Conservation (phyloP, 2,113 vertebrate species). For the Tilapia sparmanii region DNA sequence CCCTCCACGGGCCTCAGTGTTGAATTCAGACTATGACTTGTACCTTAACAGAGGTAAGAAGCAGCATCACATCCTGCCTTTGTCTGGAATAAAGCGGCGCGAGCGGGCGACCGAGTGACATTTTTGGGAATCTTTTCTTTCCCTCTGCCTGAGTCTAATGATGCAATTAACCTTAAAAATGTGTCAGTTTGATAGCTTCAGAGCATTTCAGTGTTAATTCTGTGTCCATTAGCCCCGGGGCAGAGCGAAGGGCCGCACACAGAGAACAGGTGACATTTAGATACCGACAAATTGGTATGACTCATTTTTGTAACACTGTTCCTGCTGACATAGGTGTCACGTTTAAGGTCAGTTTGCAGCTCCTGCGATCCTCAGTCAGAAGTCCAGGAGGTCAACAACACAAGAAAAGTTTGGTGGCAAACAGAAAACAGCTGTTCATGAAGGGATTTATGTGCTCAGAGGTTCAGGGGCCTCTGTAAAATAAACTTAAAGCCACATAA, state of each 20-base stretch:
- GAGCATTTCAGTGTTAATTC: neutral
- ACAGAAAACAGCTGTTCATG: neutral
- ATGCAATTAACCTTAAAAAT: neutral
- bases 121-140: neutral
- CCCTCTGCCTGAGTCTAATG: neutral
- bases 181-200: neutral
- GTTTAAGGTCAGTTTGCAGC: neutral
- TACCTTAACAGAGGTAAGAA: neutral
- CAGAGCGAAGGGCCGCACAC: neutral
- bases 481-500: neutral
- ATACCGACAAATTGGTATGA: neutral
- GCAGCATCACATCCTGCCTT: neutral
- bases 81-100: neutral
- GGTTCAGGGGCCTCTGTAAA: neutral
- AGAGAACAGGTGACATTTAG: neutral
- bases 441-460: neutral
- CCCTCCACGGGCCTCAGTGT: neutral
- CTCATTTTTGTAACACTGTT: neutral
- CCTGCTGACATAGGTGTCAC: neutral
- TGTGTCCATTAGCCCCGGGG: neutral
- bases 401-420: neutral
- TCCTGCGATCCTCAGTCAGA: neutral
- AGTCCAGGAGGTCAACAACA: neutral
- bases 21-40: neutral
- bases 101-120: neutral